Base-by-base conservation (phyloP, 2,888 invertebrate genomes). In the Microctonus hyperodae region DNA sequence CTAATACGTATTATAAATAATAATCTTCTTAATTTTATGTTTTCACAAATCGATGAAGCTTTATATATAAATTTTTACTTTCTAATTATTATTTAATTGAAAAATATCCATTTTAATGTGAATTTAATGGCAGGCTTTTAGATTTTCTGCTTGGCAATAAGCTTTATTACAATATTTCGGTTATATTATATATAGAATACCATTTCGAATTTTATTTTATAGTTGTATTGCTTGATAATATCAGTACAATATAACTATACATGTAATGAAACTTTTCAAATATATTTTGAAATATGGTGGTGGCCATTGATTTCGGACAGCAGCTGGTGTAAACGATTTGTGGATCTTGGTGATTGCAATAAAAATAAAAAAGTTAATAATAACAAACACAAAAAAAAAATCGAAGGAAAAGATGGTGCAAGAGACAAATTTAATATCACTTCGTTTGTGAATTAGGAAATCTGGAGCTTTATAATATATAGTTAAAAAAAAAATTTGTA, bases 261-360 rank as follows among this genome's bases (percentile, higher is more conserved):
- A 62, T 33, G 23, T 37, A n/a, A 33, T 51, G 44, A 23, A 62
- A 62, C 61, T 62, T 62, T 62, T 56, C 56, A 57, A 56, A 48
- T 64, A 50, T 64, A 31, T 13, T 63, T 23, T 37, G 35, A 55
- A 63, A 56, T 63, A 56, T 35, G 50, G 31, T 35, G 50, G 31
- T 56, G 44, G 48, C 48, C 48, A 64, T 25, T 28, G 48, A 35
- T 40, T 57, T 48, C 44, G 44, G 44, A 31, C 25, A 25, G 51
- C 50, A 51, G 48, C 57, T 56, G 40, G 57, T 57, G 48, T 22
- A 22, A 57, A 56, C 22, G n/a, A 31, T 56, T 22, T n/a, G 13
- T 23, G 57, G 3, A 13, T 23, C 11, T 25, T 25, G 28, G 23
- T 3, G 51, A 23, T 6, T 13, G n/a, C 1, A 51, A 4, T 13